Evolutionary conservation across 35 echinoderm and acorn worm species (phyloP).

Genomic region (Amphiura filiformis): DNA sequence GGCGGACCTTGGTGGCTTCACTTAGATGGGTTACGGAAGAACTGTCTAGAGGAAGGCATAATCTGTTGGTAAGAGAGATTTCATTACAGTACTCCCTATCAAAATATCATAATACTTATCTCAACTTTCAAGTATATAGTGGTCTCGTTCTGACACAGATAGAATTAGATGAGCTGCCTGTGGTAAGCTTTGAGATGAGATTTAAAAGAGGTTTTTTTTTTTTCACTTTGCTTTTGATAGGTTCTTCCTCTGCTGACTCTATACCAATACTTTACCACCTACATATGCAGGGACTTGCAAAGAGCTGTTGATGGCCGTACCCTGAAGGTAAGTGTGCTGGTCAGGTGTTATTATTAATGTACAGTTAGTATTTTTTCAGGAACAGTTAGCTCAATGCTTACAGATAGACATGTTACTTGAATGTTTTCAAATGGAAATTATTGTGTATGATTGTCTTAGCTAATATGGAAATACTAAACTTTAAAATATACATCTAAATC

Average conservation of each 20-base stretch:
- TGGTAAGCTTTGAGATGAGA: too few relatives aligned
- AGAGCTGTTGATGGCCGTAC: conserved; percentile 92
- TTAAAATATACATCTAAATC: too few relatives aligned
- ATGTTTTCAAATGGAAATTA: too few relatives aligned
- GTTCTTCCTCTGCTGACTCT: conserved; percentile 87
- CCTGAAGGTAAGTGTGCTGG: conserved; percentile 69
- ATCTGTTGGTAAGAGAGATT: conserved; percentile 77
- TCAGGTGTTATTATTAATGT: neutral
- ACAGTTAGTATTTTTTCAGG: neutral
- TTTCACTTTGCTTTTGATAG: conserved; percentile 33
- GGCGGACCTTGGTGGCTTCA: conserved; percentile 80
- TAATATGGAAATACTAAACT: too few relatives aligned
- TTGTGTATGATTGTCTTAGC: too few relatives aligned
- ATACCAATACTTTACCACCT: conserved; percentile 93
- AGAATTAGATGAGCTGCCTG: too few relatives aligned
- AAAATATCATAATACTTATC: neutral
- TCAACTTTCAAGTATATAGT: too few relatives aligned
- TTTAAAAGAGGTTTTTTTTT: neutral
- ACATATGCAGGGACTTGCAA: conserved; percentile 89
- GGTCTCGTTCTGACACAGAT: too few relatives aligned
- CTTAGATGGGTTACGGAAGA: conserved; percentile 94
- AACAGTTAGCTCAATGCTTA: too few relatives aligned
- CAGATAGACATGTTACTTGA: too few relatives aligned
- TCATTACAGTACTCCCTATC: too few relatives aligned
- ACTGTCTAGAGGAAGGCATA: conserved; percentile 88